A percentile compares a stretch with the other conserved stretches of the same genome.
phyloP scores from a whole-genome alignment of 2,113 vertebrate species.

The Gasterosteus nipponicus region DNA sequence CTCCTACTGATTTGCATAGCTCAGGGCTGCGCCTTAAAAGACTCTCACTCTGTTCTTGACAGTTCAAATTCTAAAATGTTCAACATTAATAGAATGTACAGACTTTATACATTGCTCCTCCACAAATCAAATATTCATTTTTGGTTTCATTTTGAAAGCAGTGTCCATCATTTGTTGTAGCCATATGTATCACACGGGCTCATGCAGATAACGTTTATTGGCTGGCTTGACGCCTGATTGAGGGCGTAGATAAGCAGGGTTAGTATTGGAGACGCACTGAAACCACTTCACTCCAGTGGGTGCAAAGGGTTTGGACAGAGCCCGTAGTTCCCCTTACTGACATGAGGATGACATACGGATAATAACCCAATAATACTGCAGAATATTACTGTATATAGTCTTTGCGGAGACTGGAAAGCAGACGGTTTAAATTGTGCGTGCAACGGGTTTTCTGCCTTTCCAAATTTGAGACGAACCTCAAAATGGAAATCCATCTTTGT shows the following conservation, averaged over 20 bases:
- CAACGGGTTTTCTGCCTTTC: too few relatives aligned
- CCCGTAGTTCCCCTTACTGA: too few relatives aligned
- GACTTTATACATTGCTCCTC: neutral
- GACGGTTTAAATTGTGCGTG: too few relatives aligned
- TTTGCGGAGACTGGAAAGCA: too few relatives aligned
- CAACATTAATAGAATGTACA: neutral
- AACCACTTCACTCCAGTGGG: too few relatives aligned
- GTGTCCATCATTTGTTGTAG: neutral
- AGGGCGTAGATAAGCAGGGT: neutral
- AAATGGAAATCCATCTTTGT: too few relatives aligned
- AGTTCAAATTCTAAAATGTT: neutral
- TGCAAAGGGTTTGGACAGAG: too few relatives aligned
- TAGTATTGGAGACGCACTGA: neutral
- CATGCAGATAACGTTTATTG: neutral
- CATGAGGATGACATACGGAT: too few relatives aligned
- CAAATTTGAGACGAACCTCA: too few relatives aligned
- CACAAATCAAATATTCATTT: neutral
- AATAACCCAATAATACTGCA: too few relatives aligned
- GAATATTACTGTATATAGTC: too few relatives aligned
- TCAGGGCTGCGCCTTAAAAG: conserved; percentile 9
- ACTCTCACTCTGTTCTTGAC: neutral
- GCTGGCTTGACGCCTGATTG: neutral
- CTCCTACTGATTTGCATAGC: conserved; percentile 16
- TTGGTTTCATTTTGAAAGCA: neutral
- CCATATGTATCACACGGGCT: neutral